Percentiles rank a stretch among this genome's conserved stretches.
These are phyloP conservation scores for Onychomys arenicola DNA, from an alignment of 2,797 vertebrate genomes.

Conservation along the genomic window DNA sequence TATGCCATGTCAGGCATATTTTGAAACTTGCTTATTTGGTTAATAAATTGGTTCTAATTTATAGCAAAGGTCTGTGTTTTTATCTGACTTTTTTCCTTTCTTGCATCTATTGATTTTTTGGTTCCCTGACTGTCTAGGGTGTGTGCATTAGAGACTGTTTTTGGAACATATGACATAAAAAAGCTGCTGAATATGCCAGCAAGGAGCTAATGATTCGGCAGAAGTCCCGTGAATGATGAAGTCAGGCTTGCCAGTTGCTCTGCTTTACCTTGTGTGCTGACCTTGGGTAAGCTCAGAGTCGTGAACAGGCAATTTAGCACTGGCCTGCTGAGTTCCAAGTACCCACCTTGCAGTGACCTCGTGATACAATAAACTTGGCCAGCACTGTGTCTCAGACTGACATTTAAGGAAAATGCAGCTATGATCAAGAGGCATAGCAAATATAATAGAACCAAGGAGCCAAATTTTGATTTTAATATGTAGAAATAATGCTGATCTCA, in stretches of 20 bases:
- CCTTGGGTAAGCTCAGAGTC: constrained; percentile 68
- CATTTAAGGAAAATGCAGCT: constrained; percentile 68
- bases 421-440: constrained; percentile 4
- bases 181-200: background rate
- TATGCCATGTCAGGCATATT: background rate
- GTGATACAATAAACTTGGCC: background rate
- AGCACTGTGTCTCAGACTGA: constrained; percentile 28
- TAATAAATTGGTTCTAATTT: background rate
- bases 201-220: background rate
- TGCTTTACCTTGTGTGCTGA: constrained; percentile 72
- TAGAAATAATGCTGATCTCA: constrained; percentile 14
- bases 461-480: constrained; percentile 46
- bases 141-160: background rate
- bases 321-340: constrained; percentile 60
- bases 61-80: background rate
- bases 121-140: background rate
- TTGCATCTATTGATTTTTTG: background rate
- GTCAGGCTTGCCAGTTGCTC: constrained; percentile 36
- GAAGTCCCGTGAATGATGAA: constrained; percentile 61
- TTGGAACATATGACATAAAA: background rate
- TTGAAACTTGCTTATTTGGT: background rate
- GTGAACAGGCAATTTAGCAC: constrained; percentile 61
- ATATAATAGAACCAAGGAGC: background rate
- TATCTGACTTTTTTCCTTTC: background rate
- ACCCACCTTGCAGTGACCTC: constrained; percentile 71